phyloP scores from a whole-genome alignment of 2,113 vertebrate genomes.

The Papio anubis region DNA sequence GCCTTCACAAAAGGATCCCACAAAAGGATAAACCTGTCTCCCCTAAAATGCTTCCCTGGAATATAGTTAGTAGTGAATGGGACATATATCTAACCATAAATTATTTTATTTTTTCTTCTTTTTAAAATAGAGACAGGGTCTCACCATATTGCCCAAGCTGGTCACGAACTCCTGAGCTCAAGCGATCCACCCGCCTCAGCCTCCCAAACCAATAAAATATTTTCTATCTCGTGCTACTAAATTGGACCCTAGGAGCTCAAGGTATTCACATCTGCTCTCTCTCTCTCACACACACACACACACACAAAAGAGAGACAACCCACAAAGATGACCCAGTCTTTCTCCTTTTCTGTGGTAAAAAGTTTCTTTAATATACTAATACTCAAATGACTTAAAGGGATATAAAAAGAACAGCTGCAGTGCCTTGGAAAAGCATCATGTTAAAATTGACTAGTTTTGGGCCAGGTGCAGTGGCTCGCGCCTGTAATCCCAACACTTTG shows the following conservation, averaged over 20 bases:
- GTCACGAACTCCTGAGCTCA: too few species aligned
- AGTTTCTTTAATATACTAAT: constrained; percentile 67
- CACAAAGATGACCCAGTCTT: constrained; percentile 61
- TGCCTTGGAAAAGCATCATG: constrained; percentile 50
- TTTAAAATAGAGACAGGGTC: too few species aligned
- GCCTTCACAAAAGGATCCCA: not conserved
- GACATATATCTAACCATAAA: constrained; percentile 11
- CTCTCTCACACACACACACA: not conserved
- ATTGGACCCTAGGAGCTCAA: not conserved
- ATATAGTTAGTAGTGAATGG: not conserved
- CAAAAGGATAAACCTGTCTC: not conserved
- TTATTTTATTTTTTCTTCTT: not conserved
- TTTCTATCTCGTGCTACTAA: not conserved
- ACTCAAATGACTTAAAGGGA: constrained; percentile 56
- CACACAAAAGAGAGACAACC: not conserved
- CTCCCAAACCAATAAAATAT: not conserved
- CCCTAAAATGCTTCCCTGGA: not conserved
- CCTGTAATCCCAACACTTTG: too few species aligned
- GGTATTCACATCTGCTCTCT: not conserved
- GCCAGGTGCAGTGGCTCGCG: too few species aligned
- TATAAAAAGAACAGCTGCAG: constrained; percentile 62
- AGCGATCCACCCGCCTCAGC: too few species aligned
- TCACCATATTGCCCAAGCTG: too few species aligned
- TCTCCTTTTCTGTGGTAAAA: constrained; percentile 70
- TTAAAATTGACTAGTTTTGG: constrained; percentile 47